Evolutionary conservation across 2,888 invertebrate genomes (phyloP).

Genomic region (Idaea aversata): DNA sequence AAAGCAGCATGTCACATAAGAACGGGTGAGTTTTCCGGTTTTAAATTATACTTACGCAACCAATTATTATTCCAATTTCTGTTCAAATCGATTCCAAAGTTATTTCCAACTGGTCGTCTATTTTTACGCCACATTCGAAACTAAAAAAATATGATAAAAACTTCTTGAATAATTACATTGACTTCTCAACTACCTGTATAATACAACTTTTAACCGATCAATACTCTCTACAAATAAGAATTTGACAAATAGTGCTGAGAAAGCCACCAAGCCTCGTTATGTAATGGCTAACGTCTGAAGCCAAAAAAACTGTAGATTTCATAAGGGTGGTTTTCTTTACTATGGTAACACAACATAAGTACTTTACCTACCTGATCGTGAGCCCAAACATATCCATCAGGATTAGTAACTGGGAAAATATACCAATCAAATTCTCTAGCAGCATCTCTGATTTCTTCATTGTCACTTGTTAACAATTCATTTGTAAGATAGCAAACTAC

Average conservation of each 20-base stretch:
- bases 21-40: neutral
- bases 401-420: conserved; percentile 86
- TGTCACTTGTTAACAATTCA: conserved; percentile 81
- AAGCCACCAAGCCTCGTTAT: no score
- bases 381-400: conserved; percentile 86
- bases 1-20: neutral
- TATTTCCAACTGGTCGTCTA: conserved; percentile 53
- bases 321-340: no score
- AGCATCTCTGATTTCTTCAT: conserved; percentile 73
- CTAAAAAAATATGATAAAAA: conserved; percentile 71
- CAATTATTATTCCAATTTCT: conserved; percentile 77
- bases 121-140: conserved; percentile 86
- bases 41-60: conserved; percentile 62
- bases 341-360: no score
- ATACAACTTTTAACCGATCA: neutral
- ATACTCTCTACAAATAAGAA: neutral
- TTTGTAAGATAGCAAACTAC: conserved; percentile 84
- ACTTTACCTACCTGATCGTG: conserved; percentile 82
- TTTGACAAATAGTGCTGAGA: no score
- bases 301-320: no score
- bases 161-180: neutral
- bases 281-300: no score
- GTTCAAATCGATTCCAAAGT: conserved; percentile 85
- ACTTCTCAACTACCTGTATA: no score
- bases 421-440: conserved; percentile 87